phyloP scores from a whole-genome alignment of 2,888 invertebrate genomes.

The Chelonus formosanus region DNA sequence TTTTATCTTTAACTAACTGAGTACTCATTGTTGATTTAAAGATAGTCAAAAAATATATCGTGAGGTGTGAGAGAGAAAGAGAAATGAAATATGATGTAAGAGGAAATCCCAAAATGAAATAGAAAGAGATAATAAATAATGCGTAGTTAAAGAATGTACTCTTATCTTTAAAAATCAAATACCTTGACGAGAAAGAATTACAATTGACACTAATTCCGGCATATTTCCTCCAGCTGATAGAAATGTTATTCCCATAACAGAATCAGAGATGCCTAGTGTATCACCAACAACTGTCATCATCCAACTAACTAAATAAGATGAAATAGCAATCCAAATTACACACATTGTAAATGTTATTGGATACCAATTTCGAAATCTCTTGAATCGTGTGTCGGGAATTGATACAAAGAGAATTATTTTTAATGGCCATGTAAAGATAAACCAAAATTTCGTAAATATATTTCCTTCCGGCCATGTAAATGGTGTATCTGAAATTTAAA shows the following conservation, averaged over 20 bases:
- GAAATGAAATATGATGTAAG: too few species aligned
- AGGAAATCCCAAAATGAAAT: background rate
- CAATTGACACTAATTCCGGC: conserved; percentile 84
- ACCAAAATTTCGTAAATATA: conserved; percentile 68
- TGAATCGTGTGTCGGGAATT: conserved; percentile 74
- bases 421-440: conserved; percentile 78
- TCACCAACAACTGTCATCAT: conserved; percentile 87
- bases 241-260: conserved; percentile 91
- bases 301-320: conserved; percentile 91
- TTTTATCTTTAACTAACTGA: background rate
- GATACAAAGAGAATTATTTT: conserved; percentile 72
- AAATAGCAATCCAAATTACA: conserved; percentile 83
- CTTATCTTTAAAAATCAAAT: conserved; percentile 44
- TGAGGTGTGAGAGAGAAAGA: too few species aligned
- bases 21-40: conserved; percentile 2
- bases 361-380: conserved; percentile 71
- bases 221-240: conserved; percentile 90
- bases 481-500: conserved; percentile 36
- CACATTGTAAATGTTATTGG: conserved; percentile 86
- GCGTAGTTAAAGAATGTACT: too few species aligned
- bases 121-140: background rate
- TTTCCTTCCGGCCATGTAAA: conserved; percentile 53
- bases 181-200: conserved; percentile 88
- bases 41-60: too few species aligned
- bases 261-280: conserved; percentile 82